These are phyloP conservation scores for Acrocephalus kingi DNA, from an alignment of 2,113 vertebrate species.

Conservation along the genomic window DNA sequence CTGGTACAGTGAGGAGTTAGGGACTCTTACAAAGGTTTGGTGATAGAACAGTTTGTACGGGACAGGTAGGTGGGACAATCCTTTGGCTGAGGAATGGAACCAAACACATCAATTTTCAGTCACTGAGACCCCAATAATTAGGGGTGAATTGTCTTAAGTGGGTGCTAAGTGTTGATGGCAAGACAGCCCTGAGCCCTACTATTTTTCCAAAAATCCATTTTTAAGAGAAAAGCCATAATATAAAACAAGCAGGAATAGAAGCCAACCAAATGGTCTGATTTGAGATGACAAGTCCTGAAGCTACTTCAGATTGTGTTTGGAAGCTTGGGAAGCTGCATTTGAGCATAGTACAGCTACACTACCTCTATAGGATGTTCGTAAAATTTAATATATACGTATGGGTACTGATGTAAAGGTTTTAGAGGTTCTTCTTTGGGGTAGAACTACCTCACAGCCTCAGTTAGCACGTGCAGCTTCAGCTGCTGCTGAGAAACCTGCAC, in stretches of 20 bases:
- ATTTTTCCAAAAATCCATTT: not conserved
- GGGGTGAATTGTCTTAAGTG: not conserved
- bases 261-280: not conserved
- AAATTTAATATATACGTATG: not conserved
- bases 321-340: not conserved
- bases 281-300: not conserved
- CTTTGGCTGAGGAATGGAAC: not conserved
- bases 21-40: not conserved
- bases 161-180: not conserved
- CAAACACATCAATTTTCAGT: not conserved
- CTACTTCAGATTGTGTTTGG: not conserved
- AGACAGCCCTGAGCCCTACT: not conserved
- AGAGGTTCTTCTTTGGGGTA: slow-evolving; percentile 14
- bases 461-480: not conserved
- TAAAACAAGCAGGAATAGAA: not conserved
- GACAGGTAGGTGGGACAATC: not conserved
- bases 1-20: not conserved
- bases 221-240: not conserved
- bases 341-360: not conserved
- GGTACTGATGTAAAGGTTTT: not conserved
- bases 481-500: not conserved
- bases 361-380: not conserved
- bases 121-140: not conserved
- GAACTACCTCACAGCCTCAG: slow-evolving; percentile 36
- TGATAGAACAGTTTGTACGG: not conserved